These are phyloP conservation scores for Amazona finschi DNA, from an alignment of 2,797 vertebrate genomes.

Conservation along the genomic window DNA sequence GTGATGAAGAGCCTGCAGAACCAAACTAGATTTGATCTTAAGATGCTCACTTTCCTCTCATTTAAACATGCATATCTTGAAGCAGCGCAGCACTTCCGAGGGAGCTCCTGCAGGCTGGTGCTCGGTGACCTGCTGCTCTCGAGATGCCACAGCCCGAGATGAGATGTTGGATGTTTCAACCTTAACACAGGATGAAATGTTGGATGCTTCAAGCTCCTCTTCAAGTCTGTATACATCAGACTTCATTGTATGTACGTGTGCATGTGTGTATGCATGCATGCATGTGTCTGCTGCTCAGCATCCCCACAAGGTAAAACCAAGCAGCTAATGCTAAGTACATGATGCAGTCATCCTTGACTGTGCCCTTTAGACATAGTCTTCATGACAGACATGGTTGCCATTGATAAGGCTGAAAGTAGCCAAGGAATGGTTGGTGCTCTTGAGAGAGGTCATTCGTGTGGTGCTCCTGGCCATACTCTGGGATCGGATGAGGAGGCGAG, in stretches of 20 bases:
- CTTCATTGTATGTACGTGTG: fast-evolving
- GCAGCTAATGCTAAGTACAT: fast-evolving
- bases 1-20: background rate
- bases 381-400: conserved; percentile 79
- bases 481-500: conserved; percentile 69
- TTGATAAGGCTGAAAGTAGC: conserved; percentile 87
- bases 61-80: background rate
- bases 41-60: background rate
- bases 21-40: background rate
- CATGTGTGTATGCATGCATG: fast-evolving
- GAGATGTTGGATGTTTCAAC: background rate
- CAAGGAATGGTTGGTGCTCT: conserved; percentile 87
- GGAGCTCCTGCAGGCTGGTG: background rate
- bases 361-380: conserved; percentile 76
- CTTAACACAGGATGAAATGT: background rate
- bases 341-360: background rate
- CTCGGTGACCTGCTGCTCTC: background rate
- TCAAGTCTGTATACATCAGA: background rate
- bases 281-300: background rate
- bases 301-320: background rate
- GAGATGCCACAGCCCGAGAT: background rate
- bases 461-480: conserved; percentile 80
- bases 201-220: background rate
- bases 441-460: conserved; percentile 86
- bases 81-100: background rate